A percentile compares a stretch with the other conserved stretches of the same genome.
phyloP scores from a whole-genome alignment of 1,140 invertebrate genomes.

The Sarcophaga peregrina region DNA sequence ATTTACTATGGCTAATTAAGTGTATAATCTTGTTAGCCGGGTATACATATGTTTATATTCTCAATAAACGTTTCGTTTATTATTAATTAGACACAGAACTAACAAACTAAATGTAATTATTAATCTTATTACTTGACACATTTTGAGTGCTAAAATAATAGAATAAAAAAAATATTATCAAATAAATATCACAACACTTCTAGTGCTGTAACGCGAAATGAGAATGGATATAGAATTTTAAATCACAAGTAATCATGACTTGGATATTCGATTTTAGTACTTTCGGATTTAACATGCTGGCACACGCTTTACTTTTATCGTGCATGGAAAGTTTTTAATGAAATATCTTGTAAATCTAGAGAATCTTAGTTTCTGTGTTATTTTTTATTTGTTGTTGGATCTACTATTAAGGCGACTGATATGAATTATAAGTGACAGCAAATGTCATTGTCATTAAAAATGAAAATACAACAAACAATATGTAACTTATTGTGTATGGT shows the following conservation, averaged over 20 bases:
- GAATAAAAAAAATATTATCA: no score
- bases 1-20: neutral
- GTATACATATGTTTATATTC: neutral
- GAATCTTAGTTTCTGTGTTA: neutral
- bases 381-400: neutral
- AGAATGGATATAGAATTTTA: no score
- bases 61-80: neutral
- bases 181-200: no score
- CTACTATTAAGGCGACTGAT: neutral
- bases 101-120: neutral
- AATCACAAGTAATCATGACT: no score
- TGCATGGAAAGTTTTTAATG: no score
- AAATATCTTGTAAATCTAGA: no score
- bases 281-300: no score
- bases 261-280: no score
- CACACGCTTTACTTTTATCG: no score
- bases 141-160: neutral
- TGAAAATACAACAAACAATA: neutral
- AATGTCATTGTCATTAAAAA: neutral
- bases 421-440: neutral
- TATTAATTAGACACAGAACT: neutral
- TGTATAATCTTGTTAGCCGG: neutral
- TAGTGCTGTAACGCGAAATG: no score
- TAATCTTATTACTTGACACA: neutral
- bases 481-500: neutral